A percentile compares a stretch with the other conserved stretches of the same genome.
These are phyloP conservation scores for Phenganax marumi DNA, from an alignment of 92 coral and sea anemone genomes.

Conservation along the genomic window DNA sequence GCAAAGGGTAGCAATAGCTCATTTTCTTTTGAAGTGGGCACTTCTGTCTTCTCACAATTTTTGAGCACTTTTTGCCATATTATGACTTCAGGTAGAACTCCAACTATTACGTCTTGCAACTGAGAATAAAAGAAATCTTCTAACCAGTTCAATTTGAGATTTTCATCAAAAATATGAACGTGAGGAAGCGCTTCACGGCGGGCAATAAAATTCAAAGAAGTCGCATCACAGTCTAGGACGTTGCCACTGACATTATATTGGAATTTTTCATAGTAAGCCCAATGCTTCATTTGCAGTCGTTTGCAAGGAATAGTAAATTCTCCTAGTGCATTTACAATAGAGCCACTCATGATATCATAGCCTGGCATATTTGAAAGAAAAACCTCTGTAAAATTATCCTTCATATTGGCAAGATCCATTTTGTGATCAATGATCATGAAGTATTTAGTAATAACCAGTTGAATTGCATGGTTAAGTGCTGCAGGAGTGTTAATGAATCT, in stretches of 20 bases:
- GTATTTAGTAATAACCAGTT: slow-evolving; percentile 13
- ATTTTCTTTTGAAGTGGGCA: neutral
- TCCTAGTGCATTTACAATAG: neutral
- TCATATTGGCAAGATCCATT: slow-evolving; percentile 1
- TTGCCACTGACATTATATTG: slow-evolving; percentile 22
- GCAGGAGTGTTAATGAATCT: slow-evolving; percentile 11
- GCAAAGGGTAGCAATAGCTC: slow-evolving; percentile 30
- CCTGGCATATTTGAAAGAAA: slow-evolving; percentile 30
- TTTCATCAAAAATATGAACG: slow-evolving; percentile 2
- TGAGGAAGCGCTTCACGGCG: neutral
- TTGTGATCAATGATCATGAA: slow-evolving; percentile 37
- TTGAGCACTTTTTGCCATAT: neutral
- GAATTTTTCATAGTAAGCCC: slow-evolving; percentile 25
- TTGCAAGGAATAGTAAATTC: slow-evolving; percentile 10
- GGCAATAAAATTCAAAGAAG: slow-evolving; percentile 17
- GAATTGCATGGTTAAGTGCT: slow-evolving; percentile 19
- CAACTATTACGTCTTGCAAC: slow-evolving; percentile 1
- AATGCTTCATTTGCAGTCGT: slow-evolving; percentile 20
- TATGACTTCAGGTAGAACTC: slow-evolving; percentile 22
- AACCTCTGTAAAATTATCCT: slow-evolving; percentile 6
- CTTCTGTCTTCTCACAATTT: neutral
- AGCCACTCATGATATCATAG: slow-evolving; percentile 36
- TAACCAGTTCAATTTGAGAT: slow-evolving; percentile 20
- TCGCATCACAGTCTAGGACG: slow-evolving; percentile 20
- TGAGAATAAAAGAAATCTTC: slow-evolving; percentile 23